Conservation (phyloP, 2,797 vertebrate genomes). For the Hirundo rustica region DNA sequence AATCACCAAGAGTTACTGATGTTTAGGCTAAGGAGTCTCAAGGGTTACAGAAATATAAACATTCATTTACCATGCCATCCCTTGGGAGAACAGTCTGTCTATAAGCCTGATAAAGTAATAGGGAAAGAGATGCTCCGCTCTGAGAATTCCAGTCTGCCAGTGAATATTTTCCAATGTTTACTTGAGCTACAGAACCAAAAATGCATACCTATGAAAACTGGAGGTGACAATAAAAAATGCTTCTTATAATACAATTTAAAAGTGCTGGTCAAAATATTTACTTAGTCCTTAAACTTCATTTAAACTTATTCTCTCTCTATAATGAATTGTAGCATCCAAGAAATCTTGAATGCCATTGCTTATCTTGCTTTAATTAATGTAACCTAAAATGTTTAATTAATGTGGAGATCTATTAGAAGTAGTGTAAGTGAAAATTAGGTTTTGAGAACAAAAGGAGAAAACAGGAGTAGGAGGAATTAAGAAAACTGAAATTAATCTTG, state of each 20-base stretch:
- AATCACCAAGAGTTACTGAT: slow-evolving; percentile 44
- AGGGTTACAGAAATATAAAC: slow-evolving; percentile 51
- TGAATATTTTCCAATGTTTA: neutral
- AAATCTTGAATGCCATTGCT: neutral
- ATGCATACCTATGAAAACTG: neutral
- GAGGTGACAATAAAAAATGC: neutral
- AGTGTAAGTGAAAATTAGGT: slow-evolving; percentile 22
- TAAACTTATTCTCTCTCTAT: neutral
- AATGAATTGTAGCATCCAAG: neutral
- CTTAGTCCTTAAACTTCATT: neutral
- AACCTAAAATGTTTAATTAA: slow-evolving; percentile 20
- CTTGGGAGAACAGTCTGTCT: slow-evolving; percentile 7
- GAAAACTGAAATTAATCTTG: slow-evolving; percentile 33
- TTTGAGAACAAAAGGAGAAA: slow-evolving; percentile 39
- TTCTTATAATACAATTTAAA: neutral
- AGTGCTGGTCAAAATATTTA: neutral
- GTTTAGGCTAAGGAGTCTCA: slow-evolving; percentile 46
- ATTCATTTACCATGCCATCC: slow-evolving; percentile 39
- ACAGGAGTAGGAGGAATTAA: slow-evolving; percentile 29
- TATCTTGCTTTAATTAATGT: slow-evolving; percentile 48
- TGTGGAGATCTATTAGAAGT: slow-evolving; percentile 43
- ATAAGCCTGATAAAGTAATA: neutral
- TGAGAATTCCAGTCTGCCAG: slow-evolving; percentile 13
- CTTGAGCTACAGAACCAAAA: neutral
- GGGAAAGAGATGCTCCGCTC: neutral